phyloP scores from a whole-genome alignment of 2,113 vertebrate genomes.

The Puntigrus tetrazona region DNA sequence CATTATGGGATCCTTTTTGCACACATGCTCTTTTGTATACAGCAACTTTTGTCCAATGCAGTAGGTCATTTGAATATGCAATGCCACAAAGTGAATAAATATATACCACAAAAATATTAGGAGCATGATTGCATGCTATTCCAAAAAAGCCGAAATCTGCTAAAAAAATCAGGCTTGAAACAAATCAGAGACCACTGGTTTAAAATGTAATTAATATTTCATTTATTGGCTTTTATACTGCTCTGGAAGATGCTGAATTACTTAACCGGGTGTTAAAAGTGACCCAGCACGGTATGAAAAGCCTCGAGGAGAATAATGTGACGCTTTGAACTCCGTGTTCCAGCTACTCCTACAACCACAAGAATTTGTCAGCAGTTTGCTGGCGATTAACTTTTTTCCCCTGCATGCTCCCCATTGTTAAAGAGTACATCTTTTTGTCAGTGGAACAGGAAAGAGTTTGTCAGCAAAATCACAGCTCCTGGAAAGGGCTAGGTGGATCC shows the following conservation, averaged over 20 bases:
- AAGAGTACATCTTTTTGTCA: conserved; percentile 40
- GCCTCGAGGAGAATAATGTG: conserved; percentile 48
- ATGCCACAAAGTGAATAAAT: neutral
- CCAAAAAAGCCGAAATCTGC: neutral
- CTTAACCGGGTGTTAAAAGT: neutral
- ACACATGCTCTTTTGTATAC: neutral
- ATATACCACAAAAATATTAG: no score
- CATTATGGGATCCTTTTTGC: neutral
- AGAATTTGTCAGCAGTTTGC: conserved; percentile 65
- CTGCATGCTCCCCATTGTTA: conserved; percentile 59
- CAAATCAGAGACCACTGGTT: no score
- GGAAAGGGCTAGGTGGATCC: conserved; percentile 52
- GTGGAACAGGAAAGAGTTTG: conserved; percentile 64
- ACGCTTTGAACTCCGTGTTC: conserved; percentile 50
- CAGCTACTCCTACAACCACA: conserved; percentile 18
- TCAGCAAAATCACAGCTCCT: conserved; percentile 70
- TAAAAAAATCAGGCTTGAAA: neutral
- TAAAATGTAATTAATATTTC: neutral
- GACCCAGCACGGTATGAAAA: neutral
- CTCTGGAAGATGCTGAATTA: no score
- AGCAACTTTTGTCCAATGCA: neutral
- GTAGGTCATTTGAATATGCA: neutral
- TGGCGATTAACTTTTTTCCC: conserved; percentile 39
- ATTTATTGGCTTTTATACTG: neutral
- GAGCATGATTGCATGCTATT: neutral